Conservation (phyloP, 2,113 vertebrate species). For the Parotia lawesii region DNA sequence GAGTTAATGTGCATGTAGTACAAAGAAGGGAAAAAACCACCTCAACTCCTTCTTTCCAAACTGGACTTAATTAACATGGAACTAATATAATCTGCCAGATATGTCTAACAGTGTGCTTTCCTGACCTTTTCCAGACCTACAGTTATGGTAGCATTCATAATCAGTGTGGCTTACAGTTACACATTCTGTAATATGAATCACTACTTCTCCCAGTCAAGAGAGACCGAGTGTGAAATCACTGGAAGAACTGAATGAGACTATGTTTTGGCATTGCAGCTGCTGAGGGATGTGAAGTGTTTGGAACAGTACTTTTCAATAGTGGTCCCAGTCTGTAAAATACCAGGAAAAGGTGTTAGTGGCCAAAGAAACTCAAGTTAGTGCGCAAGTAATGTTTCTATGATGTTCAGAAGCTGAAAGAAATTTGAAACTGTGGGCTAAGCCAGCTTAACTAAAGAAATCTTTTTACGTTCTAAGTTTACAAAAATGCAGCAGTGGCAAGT, state of each 20-base stretch:
- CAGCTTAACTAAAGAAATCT: background rate
- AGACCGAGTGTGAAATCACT: background rate
- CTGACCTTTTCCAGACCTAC: conserved; percentile 47
- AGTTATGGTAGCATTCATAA: background rate
- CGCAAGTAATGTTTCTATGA: background rate
- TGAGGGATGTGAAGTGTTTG: background rate
- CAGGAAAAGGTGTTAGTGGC: background rate
- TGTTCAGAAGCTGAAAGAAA: background rate
- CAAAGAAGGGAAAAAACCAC: background rate
- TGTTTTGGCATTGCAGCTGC: background rate
- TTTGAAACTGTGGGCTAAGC: background rate
- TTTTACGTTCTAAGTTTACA: background rate
- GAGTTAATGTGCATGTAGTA: background rate
- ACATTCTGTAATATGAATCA: conserved; percentile 20
- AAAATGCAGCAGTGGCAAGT: background rate
- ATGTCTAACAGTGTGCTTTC: background rate
- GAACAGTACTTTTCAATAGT: background rate
- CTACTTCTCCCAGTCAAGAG: background rate
- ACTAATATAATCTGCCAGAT: conserved; percentile 19
- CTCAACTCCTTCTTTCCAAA: background rate
- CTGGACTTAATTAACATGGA: background rate
- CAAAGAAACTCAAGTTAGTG: background rate
- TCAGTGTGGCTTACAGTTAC: conserved; percentile 22
- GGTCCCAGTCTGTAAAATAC: background rate
- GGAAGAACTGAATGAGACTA: conserved; percentile 36